phyloP scores from a whole-genome alignment of 2,797 vertebrate genomes.

The Peromyscus attwateri region DNA sequence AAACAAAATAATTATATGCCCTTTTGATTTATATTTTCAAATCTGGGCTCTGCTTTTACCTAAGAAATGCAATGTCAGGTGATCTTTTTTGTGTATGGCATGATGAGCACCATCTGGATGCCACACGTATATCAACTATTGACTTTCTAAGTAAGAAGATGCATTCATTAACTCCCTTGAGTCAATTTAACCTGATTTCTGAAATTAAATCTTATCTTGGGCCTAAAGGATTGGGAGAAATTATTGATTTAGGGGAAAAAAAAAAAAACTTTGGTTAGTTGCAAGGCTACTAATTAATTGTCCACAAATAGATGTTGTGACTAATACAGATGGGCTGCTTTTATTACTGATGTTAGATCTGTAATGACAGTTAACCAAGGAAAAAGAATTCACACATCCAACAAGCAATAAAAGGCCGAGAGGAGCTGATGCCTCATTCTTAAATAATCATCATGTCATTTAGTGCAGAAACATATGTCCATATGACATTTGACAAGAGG shows the following conservation, averaged over 20 bases:
- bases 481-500: constrained; percentile 77
- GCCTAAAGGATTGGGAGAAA: constrained; percentile 69
- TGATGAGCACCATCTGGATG: neutral
- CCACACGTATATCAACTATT: neutral
- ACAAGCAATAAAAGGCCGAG: constrained; percentile 62
- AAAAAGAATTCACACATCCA: constrained; percentile 61
- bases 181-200: constrained; percentile 64
- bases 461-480: constrained; percentile 65
- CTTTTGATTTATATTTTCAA: constrained; percentile 61
- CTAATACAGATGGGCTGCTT: constrained; percentile 25
- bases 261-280: constrained; percentile 34
- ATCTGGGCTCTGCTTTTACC: constrained; percentile 51
- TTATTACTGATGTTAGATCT: constrained; percentile 56
- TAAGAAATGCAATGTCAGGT: constrained; percentile 38
- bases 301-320: neutral
- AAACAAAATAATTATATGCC: constrained; percentile 50
- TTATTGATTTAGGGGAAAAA: constrained; percentile 10
- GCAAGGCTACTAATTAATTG: constrained; percentile 55
- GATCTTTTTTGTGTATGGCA: constrained; percentile 39
- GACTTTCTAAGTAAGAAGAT: constrained; percentile 45
- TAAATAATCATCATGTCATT: constrained; percentile 69
- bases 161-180: constrained; percentile 53
- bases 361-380: constrained; percentile 26
- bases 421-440: constrained; percentile 53
- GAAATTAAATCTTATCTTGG: constrained; percentile 60